Evolutionary conservation across 2,888 invertebrate species (phyloP), one percentile per base, ranked within the genome.

Genomic region (Xestobium rufovillosum): DNA sequence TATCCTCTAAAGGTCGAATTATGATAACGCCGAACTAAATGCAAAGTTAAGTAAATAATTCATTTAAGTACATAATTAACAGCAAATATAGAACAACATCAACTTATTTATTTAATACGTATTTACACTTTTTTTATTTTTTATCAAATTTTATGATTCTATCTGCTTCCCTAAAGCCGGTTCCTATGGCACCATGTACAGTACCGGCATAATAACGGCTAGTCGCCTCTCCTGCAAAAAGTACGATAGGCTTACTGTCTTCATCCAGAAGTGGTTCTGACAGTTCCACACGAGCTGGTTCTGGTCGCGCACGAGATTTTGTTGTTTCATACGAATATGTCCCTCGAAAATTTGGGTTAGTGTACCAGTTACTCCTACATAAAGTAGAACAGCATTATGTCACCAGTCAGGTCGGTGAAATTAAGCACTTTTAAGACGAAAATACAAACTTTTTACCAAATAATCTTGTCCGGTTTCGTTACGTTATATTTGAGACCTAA

Each of bases 391-490:
- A n/a, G n/a, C n/a, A n/a, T n/a, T n/a, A n/a, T n/a, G n/a, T n/a
- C n/a, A n/a, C n/a, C n/a, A n/a, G n/a, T n/a, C n/a, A n/a, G n/a
- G n/a, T n/a, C n/a, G n/a, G n/a, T n/a, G n/a, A n/a, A n/a, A n/a
- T n/a, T n/a, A n/a, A n/a, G n/a, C n/a, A n/a, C n/a, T n/a, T n/a
- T n/a, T n/a, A n/a, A n/a, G n/a, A n/a, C n/a, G n/a, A n/a, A n/a
- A n/a, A n/a, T n/a, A n/a, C n/a, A n/a, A n/a, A n/a, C n/a, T n/a
- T n/a, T n/a, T n/a, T n/a, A n/a, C n/a, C n/a, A n/a, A n/a, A n/a
- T n/a, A n/a, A n/a, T n/a, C n/a, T n/a, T n/a, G n/a, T n/a, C 49
- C 1, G 75, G 73, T 37, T 60, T 56, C 3, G 72, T 66, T 46
- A 78, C 61, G 31, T 65, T 58, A 42, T 62, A 71, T 14, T 54